A percentile compares a stretch with the other conserved stretches of the same genome.
These are phyloP conservation scores for Cepaea nemoralis DNA, from an alignment of 1,140 invertebrate genomes.

Conservation along the genomic window DNA sequence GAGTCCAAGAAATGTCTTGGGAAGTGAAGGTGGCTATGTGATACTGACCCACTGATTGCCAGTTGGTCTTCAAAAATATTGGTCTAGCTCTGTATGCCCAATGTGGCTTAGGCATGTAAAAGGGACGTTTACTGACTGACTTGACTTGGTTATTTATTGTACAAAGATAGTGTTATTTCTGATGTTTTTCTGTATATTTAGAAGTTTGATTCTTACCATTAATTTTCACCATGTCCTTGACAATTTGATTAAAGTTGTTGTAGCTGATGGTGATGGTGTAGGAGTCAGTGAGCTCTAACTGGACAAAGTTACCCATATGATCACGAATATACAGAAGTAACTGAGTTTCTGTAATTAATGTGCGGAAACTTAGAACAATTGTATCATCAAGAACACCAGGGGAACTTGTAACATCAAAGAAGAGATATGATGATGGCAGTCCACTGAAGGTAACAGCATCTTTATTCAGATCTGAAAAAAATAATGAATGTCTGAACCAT, in stretches of 20 bases:
- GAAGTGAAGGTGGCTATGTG: no score
- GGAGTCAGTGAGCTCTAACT: conserved; percentile 85
- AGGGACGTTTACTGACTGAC: no score
- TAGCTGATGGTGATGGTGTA: conserved; percentile 65
- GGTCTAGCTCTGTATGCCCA: no score
- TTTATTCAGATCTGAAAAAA: conserved; percentile 85
- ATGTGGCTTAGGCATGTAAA: no score
- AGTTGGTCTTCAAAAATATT: no score
- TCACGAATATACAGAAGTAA: conserved; percentile 93
- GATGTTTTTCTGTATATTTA: no score
- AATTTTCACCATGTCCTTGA: conserved; percentile 44
- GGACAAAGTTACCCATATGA: conserved; percentile 93
- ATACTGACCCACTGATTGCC: no score
- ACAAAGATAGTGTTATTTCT: no score
- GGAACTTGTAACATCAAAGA: conserved; percentile 81
- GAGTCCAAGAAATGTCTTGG: no score
- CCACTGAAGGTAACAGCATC: conserved; percentile 91
- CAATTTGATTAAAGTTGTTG: conserved; percentile 55
- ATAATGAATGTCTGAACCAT: neutral
- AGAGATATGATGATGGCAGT: conserved; percentile 77
- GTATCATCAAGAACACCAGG: conserved; percentile 82
- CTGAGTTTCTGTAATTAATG: conserved; percentile 82
- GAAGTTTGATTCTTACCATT: conserved; percentile 14
- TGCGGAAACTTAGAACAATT: conserved; percentile 87
- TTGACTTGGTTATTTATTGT: no score